phyloP scores from a whole-genome alignment of 1,140 invertebrate species.

The Hydropsyche tenuis region DNA sequence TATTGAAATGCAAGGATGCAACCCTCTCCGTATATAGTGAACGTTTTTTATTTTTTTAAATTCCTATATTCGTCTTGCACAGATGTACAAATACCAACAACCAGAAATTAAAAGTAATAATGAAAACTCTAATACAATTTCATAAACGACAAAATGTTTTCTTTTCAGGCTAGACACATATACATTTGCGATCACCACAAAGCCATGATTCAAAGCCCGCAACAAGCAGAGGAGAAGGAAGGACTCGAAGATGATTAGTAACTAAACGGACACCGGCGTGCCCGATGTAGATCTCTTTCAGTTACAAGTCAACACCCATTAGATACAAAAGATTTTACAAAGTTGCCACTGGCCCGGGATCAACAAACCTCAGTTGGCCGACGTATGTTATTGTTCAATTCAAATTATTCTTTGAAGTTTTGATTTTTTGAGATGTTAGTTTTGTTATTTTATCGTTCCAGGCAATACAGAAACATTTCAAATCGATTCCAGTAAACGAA shows the following conservation, averaged over 20 bases:
- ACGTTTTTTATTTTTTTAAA: no score
- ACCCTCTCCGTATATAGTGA: no score
- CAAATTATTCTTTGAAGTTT: no score
- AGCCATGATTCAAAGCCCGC: conserved; percentile 90
- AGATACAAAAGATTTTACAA: conserved; percentile 95
- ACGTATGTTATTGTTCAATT: conserved; percentile 61
- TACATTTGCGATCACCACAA: conserved; percentile 98
- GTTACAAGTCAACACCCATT: conserved; percentile 89
- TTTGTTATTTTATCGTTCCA: conserved; percentile 62
- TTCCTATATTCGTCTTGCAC: no score
- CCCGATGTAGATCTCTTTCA: conserved; percentile 94
- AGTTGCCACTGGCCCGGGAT: conserved; percentile 86
- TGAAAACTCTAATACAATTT: no score
- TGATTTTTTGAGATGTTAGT: background rate
- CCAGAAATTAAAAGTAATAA: no score
- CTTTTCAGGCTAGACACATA: conserved; percentile 82
- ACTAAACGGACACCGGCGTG: conserved; percentile 84
- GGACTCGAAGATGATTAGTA: conserved; percentile 92
- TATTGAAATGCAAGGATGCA: no score
- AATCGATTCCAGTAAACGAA: conserved; percentile 90
- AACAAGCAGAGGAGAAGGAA: conserved; percentile 83
- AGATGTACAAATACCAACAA: no score
- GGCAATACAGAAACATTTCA: conserved; percentile 93
- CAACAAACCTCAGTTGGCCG: conserved; percentile 94
- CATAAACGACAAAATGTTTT: no score